A percentile compares a stretch with the other conserved stretches of the same genome.
Evolutionary conservation across 2,888 invertebrate species (phyloP).

Genomic region (Agrilus mali): DNA sequence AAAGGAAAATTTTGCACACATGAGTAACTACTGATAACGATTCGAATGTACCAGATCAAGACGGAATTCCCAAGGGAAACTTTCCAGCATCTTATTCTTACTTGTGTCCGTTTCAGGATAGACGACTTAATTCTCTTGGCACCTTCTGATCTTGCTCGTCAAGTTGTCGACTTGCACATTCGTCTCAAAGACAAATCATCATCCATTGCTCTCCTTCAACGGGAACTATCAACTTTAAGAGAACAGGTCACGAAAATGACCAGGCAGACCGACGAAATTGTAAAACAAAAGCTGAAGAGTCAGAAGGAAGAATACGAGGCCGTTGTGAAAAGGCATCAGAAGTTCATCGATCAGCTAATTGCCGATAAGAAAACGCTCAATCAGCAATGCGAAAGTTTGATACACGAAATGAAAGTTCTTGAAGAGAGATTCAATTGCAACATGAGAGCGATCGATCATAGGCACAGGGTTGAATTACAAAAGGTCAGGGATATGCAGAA

Average conservation of each 20-base stretch:
- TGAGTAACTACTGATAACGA: no score
- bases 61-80: no score
- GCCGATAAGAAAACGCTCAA: conserved; percentile 67
- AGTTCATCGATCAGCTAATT: conserved; percentile 70
- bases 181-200: conserved; percentile 49
- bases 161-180: conserved; percentile 46
- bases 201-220: conserved; percentile 45
- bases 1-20: neutral
- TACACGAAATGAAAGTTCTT: conserved; percentile 49
- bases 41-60: neutral
- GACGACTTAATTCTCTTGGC: conserved; percentile 43
- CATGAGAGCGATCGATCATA: conserved; percentile 57
- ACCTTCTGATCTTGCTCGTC: conserved; percentile 46
- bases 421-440: conserved; percentile 53
- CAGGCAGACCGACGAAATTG: conserved; percentile 31
- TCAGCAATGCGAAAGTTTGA: conserved; percentile 58
- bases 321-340: conserved; percentile 65
- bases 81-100: no score
- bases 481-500: conserved; percentile 63
- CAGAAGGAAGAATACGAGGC: conserved; percentile 62
- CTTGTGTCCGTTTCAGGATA: conserved; percentile 29
- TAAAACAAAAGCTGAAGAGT: conserved; percentile 36
- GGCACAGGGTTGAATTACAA: conserved; percentile 61
- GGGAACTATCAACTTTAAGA: conserved; percentile 45
- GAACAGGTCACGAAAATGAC: conserved; percentile 34